Evolutionary conservation across 2,888 invertebrate genomes (phyloP).

Genomic region (Andrena trimmerana): DNA sequence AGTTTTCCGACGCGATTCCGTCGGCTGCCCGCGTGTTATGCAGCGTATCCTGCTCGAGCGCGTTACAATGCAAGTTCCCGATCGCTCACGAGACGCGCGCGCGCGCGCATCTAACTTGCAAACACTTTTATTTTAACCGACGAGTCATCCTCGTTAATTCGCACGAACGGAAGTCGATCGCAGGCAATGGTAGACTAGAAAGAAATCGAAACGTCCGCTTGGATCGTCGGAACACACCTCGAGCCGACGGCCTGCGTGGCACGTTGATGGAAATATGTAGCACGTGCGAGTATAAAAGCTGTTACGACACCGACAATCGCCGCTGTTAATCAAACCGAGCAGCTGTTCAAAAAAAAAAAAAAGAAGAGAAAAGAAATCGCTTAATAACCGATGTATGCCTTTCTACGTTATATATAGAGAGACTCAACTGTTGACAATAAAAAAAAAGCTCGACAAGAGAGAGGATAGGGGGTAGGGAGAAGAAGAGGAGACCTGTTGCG

Average conservation of each 20-base stretch:
- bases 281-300: constrained; percentile 18
- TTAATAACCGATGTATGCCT: constrained; percentile 60
- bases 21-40: background rate
- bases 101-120: background rate
- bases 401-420: constrained; percentile 52
- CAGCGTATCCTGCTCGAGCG: background rate
- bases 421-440: constrained; percentile 67
- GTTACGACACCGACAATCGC: constrained; percentile 53
- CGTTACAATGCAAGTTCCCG: constrained; percentile 1
- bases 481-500: constrained; percentile 23
- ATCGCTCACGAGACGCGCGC: background rate
- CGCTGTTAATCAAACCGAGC: constrained; percentile 60
- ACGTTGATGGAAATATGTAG: constrained; percentile 31
- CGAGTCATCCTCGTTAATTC: constrained; percentile 8
- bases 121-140: constrained; percentile 30
- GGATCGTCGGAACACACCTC: constrained; percentile 42
- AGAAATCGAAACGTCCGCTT: constrained; percentile 11
- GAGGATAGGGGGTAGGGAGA: constrained; percentile 3
- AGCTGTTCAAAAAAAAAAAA: constrained; percentile 43
- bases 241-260: constrained; percentile 30
- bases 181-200: background rate
- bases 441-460: constrained; percentile 56
- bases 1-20: background rate
- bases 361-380: constrained; percentile 28
- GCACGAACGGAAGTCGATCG: constrained; percentile 1